Evolutionary conservation across 1,140 invertebrate species (phyloP), one percentile per base, ranked within the genome.

Genomic region (Drosophila erecta): DNA sequence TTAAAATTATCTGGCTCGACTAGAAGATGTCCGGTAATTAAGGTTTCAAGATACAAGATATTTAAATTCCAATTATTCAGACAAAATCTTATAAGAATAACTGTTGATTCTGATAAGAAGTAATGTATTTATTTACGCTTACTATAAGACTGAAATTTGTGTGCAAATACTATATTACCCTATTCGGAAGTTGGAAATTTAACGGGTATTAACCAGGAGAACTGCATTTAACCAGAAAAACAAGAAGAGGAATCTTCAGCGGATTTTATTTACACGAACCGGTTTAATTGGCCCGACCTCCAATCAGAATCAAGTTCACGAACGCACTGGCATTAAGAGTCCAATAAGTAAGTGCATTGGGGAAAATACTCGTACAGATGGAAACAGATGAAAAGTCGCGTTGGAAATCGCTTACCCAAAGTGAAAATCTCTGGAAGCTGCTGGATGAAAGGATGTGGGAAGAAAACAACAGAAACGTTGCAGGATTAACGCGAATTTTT

Each of bases 231-330:
- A 22, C 53, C 41, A 14, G 27, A 30, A 51, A 37, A 64, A 38
- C 37, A 10, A 58, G 59, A 61, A 59, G 37, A 59, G 33, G 38
- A 57, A 57, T 59, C 59, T 66, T 40, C 41, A 51, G 24, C 30
- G 41, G 60, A 58, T 65, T 22, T 49, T 46, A 58, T 35, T 66
- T 65, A 57, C 38, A 53, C 51, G 75, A 87, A 87, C 83, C 83
- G 79, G 83, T 87, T 87, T 89, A 79, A 89, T 87, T 87, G 76
- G 86, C 51, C 56, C 71, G 75, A 76, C 83, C 79, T 71, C 84
- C 84, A 87, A 87, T 87, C 74, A 79, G 71, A 87, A 87, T 89
- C 83, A 87, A 87, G 84, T 87, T 87, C 83, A 86, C 49, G 57
- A 73, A 75, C 55, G 66, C 58, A 61, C 33, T 37, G 64, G 30